Conservation (phyloP, 2,797 vertebrate species). For the Nasua narica region DNA sequence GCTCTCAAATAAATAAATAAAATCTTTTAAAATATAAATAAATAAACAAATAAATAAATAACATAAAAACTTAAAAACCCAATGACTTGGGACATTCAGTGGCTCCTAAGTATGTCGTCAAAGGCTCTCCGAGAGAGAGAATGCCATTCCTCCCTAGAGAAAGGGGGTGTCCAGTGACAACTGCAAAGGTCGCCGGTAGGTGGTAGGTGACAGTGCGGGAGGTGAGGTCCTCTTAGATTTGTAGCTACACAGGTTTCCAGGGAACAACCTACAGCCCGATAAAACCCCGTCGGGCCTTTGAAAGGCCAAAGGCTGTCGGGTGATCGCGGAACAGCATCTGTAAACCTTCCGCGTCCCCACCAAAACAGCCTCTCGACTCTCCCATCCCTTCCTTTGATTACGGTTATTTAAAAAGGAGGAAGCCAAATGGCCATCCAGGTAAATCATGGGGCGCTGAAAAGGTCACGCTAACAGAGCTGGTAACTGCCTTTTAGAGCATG, state of each 20-base stretch:
- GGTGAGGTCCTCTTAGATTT: no score
- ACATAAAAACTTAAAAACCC: neutral
- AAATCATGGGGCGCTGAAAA: fast-evolving
- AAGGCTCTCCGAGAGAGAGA: neutral
- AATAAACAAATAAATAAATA: neutral
- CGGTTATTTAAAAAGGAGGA: neutral
- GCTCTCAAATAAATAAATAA: neutral
- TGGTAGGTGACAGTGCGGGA: neutral
- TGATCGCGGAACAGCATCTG: fast-evolving
- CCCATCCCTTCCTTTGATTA: neutral
- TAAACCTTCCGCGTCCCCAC: neutral
- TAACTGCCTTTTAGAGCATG: neutral
- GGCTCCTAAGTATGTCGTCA: neutral
- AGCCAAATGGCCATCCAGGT: neutral
- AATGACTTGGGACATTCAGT: neutral
- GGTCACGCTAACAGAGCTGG: neutral
- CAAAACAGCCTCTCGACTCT: neutral
- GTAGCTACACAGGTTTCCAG: neutral
- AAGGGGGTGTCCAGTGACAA: neutral
- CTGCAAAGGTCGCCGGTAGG: neutral
- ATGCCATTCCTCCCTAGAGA: neutral
- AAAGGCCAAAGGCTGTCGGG: fast-evolving
- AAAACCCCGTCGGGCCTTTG: neutral
- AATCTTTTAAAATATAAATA: neutral
- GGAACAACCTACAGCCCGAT: neutral